Conservation (phyloP, 2,113 vertebrate species). For the Chionodraco myersi region DNA sequence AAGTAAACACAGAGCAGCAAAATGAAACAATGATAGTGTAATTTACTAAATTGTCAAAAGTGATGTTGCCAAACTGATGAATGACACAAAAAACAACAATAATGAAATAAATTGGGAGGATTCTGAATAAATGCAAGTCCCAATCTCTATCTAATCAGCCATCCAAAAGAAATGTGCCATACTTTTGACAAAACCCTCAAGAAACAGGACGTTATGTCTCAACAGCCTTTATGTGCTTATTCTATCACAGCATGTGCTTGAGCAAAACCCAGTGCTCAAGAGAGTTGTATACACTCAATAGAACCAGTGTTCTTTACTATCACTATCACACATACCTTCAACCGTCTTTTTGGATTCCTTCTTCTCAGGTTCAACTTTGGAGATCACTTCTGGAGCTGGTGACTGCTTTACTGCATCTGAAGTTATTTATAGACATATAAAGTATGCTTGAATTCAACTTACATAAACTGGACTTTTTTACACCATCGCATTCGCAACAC, state of each 20-base stretch:
- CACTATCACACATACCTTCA: constrained; percentile 57
- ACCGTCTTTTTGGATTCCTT: constrained; percentile 33
- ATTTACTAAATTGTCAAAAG: neutral
- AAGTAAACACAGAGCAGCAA: neutral
- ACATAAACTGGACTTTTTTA: neutral
- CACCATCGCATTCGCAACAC: constrained; percentile 14
- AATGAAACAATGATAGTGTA: neutral
- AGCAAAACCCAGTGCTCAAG: constrained; percentile 1
- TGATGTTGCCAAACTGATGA: neutral
- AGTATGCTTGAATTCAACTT: constrained; percentile 1
- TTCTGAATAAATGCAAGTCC: neutral
- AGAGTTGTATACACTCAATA: neutral
- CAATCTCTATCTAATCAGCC: neutral
- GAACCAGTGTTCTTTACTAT: neutral
- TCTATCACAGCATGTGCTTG: neutral
- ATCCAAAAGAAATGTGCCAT: constrained; percentile 24
- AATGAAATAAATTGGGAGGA: neutral
- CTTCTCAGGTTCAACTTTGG: constrained; percentile 34
- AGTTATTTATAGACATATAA: constrained; percentile 10
- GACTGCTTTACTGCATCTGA: constrained; percentile 37
- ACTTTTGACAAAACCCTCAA: constrained; percentile 15
- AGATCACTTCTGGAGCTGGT: constrained; percentile 8
- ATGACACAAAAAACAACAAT: neutral
- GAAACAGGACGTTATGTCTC: neutral
- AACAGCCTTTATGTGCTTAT: neutral